Percentiles rank a stretch among this genome's conserved stretches.
Conservation (phyloP, 2,797 vertebrate species). For the Hapalemur alaotrensis region DNA sequence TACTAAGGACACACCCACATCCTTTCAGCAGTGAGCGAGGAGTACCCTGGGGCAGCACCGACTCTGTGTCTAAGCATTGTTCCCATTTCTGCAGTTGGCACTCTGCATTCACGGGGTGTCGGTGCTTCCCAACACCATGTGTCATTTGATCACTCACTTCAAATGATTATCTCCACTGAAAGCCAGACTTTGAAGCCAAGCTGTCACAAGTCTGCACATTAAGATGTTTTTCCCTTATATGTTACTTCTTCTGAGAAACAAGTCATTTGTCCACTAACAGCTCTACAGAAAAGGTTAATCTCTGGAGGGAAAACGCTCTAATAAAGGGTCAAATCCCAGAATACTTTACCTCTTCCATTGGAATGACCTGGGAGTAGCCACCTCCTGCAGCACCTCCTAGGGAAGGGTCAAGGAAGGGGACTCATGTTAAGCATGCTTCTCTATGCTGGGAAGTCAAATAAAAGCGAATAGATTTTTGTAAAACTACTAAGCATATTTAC, state of each 20-base stretch:
- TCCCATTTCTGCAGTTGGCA: neutral
- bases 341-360: conserved; percentile 97
- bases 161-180: neutral
- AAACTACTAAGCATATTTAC: conserved; percentile 17
- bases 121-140: neutral
- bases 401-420: conserved; percentile 17
- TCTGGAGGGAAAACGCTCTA: neutral
- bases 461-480: neutral
- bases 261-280: neutral
- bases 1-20: neutral
- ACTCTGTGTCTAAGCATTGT: accelerated
- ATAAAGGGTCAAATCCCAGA: neutral
- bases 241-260: neutral
- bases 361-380: conserved; percentile 98
- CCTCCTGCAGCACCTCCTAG: conserved; percentile 98
- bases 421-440: neutral
- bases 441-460: neutral
- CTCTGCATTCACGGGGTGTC: neutral
- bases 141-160: neutral
- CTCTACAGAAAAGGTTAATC: neutral
- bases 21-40: neutral
- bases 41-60: neutral
- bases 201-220: conserved; percentile 24
- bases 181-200: conserved; percentile 6
- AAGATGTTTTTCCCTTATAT: neutral